phyloP scores from a whole-genome alignment of 2,888 invertebrate genomes.

The Hemistola chrysoprasaria region DNA sequence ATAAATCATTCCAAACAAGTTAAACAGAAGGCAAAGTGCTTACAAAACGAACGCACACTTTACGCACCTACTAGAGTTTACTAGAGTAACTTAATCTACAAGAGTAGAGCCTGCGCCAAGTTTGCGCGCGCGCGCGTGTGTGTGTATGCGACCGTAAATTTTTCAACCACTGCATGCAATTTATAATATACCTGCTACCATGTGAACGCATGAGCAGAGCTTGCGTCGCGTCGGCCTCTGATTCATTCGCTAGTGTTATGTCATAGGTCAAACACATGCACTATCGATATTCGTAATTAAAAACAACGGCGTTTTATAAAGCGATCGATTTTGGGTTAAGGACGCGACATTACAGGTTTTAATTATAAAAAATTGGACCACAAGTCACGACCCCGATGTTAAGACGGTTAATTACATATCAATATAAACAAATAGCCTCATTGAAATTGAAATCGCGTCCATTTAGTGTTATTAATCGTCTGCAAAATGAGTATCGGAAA shows the following conservation, averaged over 20 bases:
- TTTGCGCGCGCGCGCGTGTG: too few species aligned
- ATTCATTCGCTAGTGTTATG: constrained; percentile 24
- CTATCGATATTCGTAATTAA: constrained; percentile 19
- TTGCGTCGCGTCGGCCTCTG: constrained; percentile 12
- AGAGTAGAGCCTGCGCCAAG: too few species aligned
- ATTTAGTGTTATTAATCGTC: constrained; percentile 20
- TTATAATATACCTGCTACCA: too few species aligned
- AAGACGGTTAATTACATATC: constrained; percentile 3
- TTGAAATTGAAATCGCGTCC: constrained; percentile 7
- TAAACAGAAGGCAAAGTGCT: too few species aligned
- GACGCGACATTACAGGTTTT: constrained; percentile 7
- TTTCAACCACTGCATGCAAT: too few species aligned
- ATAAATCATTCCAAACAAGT: too few species aligned
- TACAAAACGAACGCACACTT: too few species aligned
- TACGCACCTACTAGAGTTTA: too few species aligned
- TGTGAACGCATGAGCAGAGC: constrained; percentile 13
- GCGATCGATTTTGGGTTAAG: constrained; percentile 15
- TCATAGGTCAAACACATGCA: constrained; percentile 25
- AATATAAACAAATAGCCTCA: constrained; percentile 17
- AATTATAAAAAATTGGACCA: constrained; percentile 13
- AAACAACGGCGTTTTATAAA: constrained; percentile 9
- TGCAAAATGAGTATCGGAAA: constrained; percentile 25
- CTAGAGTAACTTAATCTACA: too few species aligned
- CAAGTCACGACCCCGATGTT: constrained; percentile 17
- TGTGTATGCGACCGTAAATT: too few species aligned